Evolutionary conservation across 2,888 invertebrate genomes (phyloP).

Genomic region (Oscheius sp.): DNA sequence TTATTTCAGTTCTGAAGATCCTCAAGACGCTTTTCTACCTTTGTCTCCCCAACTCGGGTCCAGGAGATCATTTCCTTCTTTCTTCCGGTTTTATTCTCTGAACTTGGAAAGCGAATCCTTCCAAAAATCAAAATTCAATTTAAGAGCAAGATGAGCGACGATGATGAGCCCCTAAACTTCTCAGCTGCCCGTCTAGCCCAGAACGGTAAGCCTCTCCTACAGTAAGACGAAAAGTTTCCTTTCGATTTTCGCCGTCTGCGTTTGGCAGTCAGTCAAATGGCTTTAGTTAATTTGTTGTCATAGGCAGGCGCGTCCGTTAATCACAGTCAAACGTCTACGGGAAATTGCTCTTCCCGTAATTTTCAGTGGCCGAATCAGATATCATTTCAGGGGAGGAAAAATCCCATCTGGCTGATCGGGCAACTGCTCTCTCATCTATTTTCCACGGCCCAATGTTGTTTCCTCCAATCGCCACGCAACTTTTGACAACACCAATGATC

Average conservation of each 20-base stretch:
- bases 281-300: conserved; percentile 26
- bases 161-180: conserved; percentile 56
- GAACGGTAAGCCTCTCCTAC: conserved; percentile 18
- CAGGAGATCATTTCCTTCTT: background rate
- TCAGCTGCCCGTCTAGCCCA: conserved; percentile 38
- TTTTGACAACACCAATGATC: conserved; percentile 40
- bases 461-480: conserved; percentile 41
- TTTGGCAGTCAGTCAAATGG: conserved; percentile 23
- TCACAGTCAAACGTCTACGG: conserved; percentile 14
- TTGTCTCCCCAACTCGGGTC: background rate
- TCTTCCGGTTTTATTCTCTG: background rate
- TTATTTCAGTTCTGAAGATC: background rate
- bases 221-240: background rate
- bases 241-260: conserved; percentile 12
- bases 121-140: background rate
- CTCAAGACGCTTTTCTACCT: background rate
- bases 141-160: conserved; percentile 52
- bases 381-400: conserved; percentile 16
- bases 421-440: conserved; percentile 43
- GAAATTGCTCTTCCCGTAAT: background rate
- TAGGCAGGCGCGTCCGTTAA: conserved; percentile 16
- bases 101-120: background rate
- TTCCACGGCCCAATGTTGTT: conserved; percentile 52
- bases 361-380: background rate
- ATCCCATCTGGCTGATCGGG: conserved; percentile 39